phyloP scores from a whole-genome alignment of 1,140 invertebrate species.

The Lepidurus couesii region DNA sequence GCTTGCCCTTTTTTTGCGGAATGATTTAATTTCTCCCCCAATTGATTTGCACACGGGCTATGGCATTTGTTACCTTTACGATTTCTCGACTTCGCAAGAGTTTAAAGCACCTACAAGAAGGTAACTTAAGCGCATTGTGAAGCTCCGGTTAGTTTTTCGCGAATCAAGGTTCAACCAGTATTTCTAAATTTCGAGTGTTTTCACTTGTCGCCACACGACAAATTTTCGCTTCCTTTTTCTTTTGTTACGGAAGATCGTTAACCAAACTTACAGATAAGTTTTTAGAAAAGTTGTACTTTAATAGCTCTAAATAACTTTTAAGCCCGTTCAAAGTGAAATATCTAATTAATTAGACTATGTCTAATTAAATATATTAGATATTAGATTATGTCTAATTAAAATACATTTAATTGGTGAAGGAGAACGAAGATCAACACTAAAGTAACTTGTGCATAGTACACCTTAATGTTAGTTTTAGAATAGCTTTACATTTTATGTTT shows the following conservation, averaged over 20 bases:
- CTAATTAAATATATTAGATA: no score
- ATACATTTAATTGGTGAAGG: no score
- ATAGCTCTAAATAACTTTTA: no score
- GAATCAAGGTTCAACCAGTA: slow-evolving; percentile 23
- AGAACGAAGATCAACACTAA: no score
- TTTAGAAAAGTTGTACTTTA: not conserved
- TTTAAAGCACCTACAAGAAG: slow-evolving; percentile 29
- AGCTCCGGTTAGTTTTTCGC: slow-evolving; percentile 25
- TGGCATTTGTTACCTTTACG: slow-evolving; percentile 46
- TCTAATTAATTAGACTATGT: no score
- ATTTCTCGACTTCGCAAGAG: slow-evolving; percentile 37
- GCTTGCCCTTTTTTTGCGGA: not conserved
- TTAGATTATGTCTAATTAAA: no score
- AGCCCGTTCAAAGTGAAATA: no score
- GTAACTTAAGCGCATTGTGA: slow-evolving; percentile 27
- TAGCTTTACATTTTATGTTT: not conserved
- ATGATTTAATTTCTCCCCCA: slow-evolving; percentile 33
- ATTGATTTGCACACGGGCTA: slow-evolving; percentile 40
- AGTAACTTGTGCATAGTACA: no score
- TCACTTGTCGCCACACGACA: not conserved
- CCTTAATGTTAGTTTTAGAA: no score
- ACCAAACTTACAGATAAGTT: not conserved
- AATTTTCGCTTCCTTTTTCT: not conserved
- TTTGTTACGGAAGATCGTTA: not conserved
- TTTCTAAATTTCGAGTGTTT: not conserved